Evolutionary conservation across 64 coral and sea anemone genomes (phyloP).

Genomic region (Platygyra sinensis): DNA sequence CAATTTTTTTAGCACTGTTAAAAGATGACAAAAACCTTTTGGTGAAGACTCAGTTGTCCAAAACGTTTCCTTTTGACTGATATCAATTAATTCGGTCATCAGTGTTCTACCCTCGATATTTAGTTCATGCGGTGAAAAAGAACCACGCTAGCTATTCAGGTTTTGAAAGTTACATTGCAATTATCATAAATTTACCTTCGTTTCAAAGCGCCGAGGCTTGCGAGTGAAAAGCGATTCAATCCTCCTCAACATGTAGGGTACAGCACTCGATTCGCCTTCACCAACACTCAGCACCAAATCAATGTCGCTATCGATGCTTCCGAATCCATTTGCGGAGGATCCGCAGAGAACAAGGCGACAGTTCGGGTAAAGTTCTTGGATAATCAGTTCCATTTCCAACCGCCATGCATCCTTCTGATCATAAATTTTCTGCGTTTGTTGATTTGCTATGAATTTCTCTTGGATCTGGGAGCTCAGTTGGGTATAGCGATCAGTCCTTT

Average conservation of each 20-base stretch:
- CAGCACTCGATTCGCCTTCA: neutral
- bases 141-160: too few species aligned
- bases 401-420: too few species aligned
- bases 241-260: neutral
- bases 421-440: constrained; percentile 29
- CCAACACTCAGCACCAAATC: constrained; percentile 7
- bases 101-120: too few species aligned
- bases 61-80: too few species aligned
- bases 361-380: neutral
- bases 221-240: constrained; percentile 27
- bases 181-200: neutral
- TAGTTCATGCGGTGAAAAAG: too few species aligned
- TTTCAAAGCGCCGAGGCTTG: constrained; percentile 22
- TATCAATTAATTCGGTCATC: too few species aligned
- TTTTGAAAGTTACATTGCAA: neutral
- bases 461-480: constrained; percentile 4
- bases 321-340: constrained; percentile 30
- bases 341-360: constrained; percentile 35
- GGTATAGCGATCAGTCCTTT: neutral
- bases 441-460: constrained; percentile 9
- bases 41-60: too few species aligned
- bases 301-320: constrained; percentile 32
- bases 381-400: constrained; percentile 11
- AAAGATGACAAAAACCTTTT: too few species aligned
- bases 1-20: too few species aligned